phyloP scores from a whole-genome alignment of 2,113 vertebrate species.

The Lampris incognitus region DNA sequence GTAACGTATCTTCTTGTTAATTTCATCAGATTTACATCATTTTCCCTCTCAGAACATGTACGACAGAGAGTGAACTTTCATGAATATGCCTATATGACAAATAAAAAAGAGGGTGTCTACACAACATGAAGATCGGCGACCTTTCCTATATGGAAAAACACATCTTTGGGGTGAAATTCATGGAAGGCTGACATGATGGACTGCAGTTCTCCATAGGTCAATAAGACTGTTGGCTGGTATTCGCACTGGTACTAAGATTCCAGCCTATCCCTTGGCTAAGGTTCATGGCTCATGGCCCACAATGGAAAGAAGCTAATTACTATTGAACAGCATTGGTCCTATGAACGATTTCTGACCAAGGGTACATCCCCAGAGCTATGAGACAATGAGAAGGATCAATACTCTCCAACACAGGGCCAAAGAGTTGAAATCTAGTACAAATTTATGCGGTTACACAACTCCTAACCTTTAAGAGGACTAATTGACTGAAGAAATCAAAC shows the following conservation, averaged over 20 bases:
- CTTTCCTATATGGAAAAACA: conserved; percentile 57
- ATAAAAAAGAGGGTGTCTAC: no score
- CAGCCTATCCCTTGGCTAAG: conserved; percentile 14
- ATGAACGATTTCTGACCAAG: conserved; percentile 9
- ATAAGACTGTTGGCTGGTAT: conserved; percentile 39
- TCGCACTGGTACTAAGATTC: conserved; percentile 32
- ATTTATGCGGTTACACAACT: neutral
- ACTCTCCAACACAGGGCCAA: neutral
- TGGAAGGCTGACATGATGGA: neutral
- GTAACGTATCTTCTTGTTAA: no score
- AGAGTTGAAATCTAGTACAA: neutral
- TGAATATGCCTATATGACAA: no score
- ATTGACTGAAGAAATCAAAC: no score
- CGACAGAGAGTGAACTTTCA: no score
- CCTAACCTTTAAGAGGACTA: no score
- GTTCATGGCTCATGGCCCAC: conserved; percentile 23
- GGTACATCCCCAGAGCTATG: conserved; percentile 27
- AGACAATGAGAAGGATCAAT: conserved; percentile 44
- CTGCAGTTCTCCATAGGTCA: conserved; percentile 46
- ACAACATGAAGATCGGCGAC: conserved; percentile 29
- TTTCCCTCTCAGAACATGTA: no score
- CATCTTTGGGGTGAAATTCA: conserved; percentile 24
- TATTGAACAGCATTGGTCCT: conserved; percentile 51
- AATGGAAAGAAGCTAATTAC: conserved; percentile 66
- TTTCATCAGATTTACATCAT: no score